Evolutionary conservation across 1,140 invertebrate genomes (phyloP).

Genomic region (Melipona quadrifasciata): DNA sequence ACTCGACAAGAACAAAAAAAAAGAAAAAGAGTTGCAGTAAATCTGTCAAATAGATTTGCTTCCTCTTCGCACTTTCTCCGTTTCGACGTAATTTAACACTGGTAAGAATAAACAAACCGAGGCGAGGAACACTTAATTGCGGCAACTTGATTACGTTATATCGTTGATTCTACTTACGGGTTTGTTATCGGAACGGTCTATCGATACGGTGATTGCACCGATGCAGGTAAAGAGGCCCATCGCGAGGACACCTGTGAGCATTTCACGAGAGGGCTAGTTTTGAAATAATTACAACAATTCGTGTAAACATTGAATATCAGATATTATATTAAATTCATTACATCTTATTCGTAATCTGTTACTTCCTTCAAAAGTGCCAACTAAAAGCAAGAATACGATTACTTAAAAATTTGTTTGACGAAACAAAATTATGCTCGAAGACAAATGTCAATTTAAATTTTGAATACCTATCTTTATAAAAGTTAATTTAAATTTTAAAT

Average conservation of each 20-base stretch:
- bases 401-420: too few species aligned
- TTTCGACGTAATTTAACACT: background rate
- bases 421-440: too few species aligned
- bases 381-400: too few species aligned
- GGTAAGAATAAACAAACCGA: background rate
- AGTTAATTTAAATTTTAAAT: too few species aligned
- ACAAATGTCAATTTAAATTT: too few species aligned
- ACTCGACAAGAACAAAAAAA: background rate
- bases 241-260: slow-evolving; percentile 65
- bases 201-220: slow-evolving; percentile 74
- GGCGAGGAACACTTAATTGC: background rate
- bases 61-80: background rate
- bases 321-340: too few species aligned
- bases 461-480: too few species aligned
- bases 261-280: background rate
- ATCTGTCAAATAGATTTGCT: background rate
- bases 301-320: too few species aligned
- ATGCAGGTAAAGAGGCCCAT: slow-evolving; percentile 64
- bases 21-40: background rate
- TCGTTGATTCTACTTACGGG: slow-evolving; percentile 62
- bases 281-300: too few species aligned
- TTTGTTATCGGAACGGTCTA: slow-evolving; percentile 76
- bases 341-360: too few species aligned
- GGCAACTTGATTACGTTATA: background rate
- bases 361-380: too few species aligned